Evolutionary conservation across 2,113 vertebrate genomes (phyloP).

Genomic region (Odocoileus hemionus): DNA sequence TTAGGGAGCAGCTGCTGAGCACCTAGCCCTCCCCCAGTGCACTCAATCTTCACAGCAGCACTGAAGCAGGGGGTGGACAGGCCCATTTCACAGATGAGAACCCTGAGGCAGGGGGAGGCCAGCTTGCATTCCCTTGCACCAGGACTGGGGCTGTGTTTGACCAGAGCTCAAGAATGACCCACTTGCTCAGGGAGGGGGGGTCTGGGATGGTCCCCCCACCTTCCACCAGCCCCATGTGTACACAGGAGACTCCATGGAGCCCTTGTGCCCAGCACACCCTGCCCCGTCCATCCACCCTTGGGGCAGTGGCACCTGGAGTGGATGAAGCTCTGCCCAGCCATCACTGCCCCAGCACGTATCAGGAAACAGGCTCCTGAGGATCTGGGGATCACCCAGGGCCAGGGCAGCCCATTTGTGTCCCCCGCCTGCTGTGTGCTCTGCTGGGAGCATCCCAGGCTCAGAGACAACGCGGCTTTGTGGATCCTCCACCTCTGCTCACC

Average conservation of each 20-base stretch:
- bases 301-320: not conserved
- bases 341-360: rapidly evolving
- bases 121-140: not conserved
- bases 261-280: not conserved
- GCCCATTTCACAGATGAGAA: not conserved
- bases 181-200: not conserved
- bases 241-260: not conserved
- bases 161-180: not conserved
- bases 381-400: not conserved
- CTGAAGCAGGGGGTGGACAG: not conserved
- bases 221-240: not conserved
- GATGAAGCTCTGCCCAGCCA: not conserved
- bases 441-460: not conserved
- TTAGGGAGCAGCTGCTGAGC: not conserved
- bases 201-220: not conserved
- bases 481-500: not conserved
- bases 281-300: rapidly evolving
- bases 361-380: not conserved
- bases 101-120: not conserved
- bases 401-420: not conserved
- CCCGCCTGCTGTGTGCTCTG: not conserved
- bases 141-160: not conserved
- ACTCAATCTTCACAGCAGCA: not conserved
- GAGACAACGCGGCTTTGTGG: conserved; percentile 61
- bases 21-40: not conserved